These are phyloP conservation scores for Zosterops japonicus DNA, from an alignment of 2,113 vertebrate genomes.

Conservation along the genomic window DNA sequence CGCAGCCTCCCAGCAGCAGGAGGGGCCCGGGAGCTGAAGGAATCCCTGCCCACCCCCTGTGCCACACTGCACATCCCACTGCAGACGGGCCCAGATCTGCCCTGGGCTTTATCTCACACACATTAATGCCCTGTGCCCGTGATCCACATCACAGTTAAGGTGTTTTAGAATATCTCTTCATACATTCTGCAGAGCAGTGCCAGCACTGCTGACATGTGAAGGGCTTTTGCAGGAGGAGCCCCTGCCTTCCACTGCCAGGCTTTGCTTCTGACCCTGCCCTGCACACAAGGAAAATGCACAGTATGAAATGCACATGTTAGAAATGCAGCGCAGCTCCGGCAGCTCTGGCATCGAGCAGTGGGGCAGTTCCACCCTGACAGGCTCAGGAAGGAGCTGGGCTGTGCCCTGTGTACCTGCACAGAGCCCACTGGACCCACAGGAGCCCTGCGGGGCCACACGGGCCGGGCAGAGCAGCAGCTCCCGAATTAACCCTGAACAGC, in stretches of 20 bases:
- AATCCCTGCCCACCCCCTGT: not conserved
- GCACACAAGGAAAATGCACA: not conserved
- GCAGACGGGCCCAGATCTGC: not conserved
- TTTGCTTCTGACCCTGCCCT: not conserved
- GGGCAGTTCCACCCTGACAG: not conserved
- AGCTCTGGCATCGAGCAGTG: not conserved
- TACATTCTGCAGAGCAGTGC: not conserved
- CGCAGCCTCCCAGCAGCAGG: not conserved
- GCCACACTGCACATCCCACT: rapidly evolving
- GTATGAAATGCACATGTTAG: too few species aligned
- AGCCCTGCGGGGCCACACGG: not conserved
- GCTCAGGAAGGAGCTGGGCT: not conserved
- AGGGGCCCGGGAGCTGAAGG: not conserved
- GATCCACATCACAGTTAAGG: not conserved
- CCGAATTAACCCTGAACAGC: not conserved
- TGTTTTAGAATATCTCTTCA: not conserved
- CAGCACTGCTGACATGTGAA: not conserved
- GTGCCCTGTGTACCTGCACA: not conserved
- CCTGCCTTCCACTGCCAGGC: not conserved
- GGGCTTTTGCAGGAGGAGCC: not conserved
- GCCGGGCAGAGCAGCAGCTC: not conserved
- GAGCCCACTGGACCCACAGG: not conserved
- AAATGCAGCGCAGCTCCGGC: not conserved
- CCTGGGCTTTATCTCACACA: not conserved
- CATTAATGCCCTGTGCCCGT: not conserved